Evolutionary conservation across 2,888 invertebrate species (phyloP), one percentile per base, ranked within the genome.

Genomic region (Cheilosia variabilis): DNA sequence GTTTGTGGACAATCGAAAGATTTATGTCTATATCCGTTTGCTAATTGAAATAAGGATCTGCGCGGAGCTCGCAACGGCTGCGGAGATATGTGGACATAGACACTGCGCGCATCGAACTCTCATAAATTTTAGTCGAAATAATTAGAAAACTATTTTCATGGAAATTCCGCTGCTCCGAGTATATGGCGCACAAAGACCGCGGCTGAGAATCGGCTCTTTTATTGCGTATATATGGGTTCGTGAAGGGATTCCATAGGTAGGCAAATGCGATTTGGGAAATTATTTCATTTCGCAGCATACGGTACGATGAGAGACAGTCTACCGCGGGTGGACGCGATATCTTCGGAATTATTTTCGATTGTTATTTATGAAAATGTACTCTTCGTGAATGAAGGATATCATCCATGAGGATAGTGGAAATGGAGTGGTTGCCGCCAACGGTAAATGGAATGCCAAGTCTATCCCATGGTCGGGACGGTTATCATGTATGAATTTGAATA

Each of bases 121-220:
- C 73, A 84, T 84, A 84, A 84, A 84, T 84, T 84, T 68, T 79
- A 75, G 63, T 58, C 73, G 68, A 84, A 84, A 84, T 84, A 84
- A 84, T 84, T 84, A 84, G 79, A 65, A 79, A 84, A 84, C 79
- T 75, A 84, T 84, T 79, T 84, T 63, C 79, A 79, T 75, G 43
- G 57, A 68, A 78, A 84, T 84, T 84, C 83, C 69, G 4, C 58
- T 66, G 60, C 27, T 15, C 2, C 22, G 22, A 22, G 22, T 22
- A 9, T 31, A 9, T 31, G 45, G 17, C 37, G 57, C 22, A 52
- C 53, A 66, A 83, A 62, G 78, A 78, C 82, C 66, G 62, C 80
- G 66, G 73, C 45, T 73, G 72, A 65, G 71, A 71, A 78, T 45
- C 50, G 65, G 27, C 37, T 62, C 60, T 45, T 73, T 27, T 53